Conservation (phyloP, 2,888 invertebrate species). For the Drosophila colorata region DNA sequence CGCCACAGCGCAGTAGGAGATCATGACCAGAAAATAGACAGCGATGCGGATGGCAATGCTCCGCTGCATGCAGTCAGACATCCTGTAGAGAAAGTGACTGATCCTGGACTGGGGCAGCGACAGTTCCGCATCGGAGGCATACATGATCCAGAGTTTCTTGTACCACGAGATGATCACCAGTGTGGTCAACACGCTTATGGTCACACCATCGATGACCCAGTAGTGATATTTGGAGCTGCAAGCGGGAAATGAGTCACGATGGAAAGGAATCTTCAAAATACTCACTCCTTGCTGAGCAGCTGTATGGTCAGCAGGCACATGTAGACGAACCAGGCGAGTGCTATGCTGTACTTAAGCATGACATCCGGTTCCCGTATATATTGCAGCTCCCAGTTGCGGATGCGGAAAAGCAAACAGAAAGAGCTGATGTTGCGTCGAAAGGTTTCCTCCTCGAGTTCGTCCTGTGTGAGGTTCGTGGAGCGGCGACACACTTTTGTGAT, state of each 20-base stretch:
- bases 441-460: constrained; percentile 84
- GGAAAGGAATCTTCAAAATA: too few species aligned
- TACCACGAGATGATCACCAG: constrained; percentile 91
- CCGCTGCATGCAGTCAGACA: constrained; percentile 88
- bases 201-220: constrained; percentile 86
- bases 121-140: constrained; percentile 67
- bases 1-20: constrained; percentile 87
- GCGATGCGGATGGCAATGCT: constrained; percentile 88
- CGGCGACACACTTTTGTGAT: constrained; percentile 80
- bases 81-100: constrained; percentile 87
- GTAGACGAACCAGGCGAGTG: constrained; percentile 87
- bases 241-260: background rate
- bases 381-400: constrained; percentile 89
- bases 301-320: constrained; percentile 88
- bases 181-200: constrained; percentile 86
- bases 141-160: constrained; percentile 89
- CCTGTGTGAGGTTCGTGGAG: constrained; percentile 81
- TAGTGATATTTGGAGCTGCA: constrained; percentile 68
- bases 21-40: constrained; percentile 89
- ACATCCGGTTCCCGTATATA: constrained; percentile 92
- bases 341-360: constrained; percentile 92
- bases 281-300: constrained; percentile 86
- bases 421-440: constrained; percentile 85
- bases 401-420: constrained; percentile 88
- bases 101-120: constrained; percentile 86